Percentiles rank a stretch among this genome's conserved stretches.
phyloP scores from a whole-genome alignment of 1,140 invertebrate genomes.

The Pachypsylla venusta region DNA sequence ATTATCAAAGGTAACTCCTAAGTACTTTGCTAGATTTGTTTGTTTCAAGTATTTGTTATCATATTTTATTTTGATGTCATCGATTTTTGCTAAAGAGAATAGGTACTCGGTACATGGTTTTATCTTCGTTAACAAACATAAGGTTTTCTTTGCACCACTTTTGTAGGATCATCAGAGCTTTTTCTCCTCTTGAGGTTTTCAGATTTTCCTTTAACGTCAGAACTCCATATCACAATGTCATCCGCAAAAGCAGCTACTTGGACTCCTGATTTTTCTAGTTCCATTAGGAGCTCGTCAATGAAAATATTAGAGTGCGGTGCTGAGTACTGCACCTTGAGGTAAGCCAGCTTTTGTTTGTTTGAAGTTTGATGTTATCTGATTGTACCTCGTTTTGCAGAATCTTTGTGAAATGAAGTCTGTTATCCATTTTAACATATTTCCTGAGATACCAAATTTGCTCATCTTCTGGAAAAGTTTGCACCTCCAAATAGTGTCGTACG shows the following conservation, averaged over 20 bases:
- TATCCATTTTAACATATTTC: background rate
- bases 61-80: background rate
- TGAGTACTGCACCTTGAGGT: too few relatives aligned
- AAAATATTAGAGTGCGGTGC: too few relatives aligned
- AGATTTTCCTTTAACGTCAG: background rate
- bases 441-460: background rate
- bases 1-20: background rate
- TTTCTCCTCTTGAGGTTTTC: background rate
- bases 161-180: background rate
- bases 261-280: background rate
- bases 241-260: background rate
- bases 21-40: background rate
- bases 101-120: background rate
- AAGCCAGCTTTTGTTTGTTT: background rate
- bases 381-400: background rate
- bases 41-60: background rate
- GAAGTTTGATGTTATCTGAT: background rate
- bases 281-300: background rate
- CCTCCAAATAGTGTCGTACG: background rate
- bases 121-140: background rate
- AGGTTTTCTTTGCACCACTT: background rate
- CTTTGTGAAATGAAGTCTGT: background rate
- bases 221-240: background rate
- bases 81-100: background rate
- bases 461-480: background rate